phyloP scores from a whole-genome alignment of 2,888 invertebrate genomes.

The Azorinus chamasolen region DNA sequence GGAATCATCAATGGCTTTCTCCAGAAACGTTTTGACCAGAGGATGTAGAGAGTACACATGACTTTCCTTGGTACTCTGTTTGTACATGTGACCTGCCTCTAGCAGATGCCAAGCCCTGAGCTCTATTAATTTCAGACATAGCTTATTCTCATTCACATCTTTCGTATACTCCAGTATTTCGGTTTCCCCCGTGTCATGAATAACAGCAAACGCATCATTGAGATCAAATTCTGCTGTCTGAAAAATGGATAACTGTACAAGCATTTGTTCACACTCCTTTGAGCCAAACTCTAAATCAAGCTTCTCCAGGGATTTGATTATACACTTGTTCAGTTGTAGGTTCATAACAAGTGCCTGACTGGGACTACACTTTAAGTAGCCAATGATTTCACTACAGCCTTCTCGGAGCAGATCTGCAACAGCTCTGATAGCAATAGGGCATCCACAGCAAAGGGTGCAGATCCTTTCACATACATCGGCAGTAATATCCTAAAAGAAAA shows the following conservation, averaged over 20 bases:
- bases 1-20: neutral
- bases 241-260: conserved; percentile 16
- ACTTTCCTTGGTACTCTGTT: too few relatives aligned
- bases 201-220: neutral
- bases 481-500: conserved; percentile 17
- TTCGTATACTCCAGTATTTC: too few relatives aligned
- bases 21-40: conserved; percentile 5
- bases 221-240: conserved; percentile 11
- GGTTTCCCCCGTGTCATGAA: too few relatives aligned
- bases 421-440: conserved; percentile 21
- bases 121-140: too few relatives aligned
- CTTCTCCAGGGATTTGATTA: too few relatives aligned
- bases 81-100: too few relatives aligned
- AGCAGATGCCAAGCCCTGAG: too few relatives aligned
- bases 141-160: too few relatives aligned
- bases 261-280: neutral
- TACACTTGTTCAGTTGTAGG: too few relatives aligned
- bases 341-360: too few relatives aligned
- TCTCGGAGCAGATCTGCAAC: conserved; percentile 18
- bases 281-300: too few relatives aligned
- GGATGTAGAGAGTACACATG: conserved; percentile 21
- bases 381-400: neutral
- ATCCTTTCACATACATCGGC: conserved; percentile 16
- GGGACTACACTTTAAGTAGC: too few relatives aligned
- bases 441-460: conserved; percentile 16